Conservation (phyloP, 2,113 vertebrate genomes). For the Pimephales promelas region DNA sequence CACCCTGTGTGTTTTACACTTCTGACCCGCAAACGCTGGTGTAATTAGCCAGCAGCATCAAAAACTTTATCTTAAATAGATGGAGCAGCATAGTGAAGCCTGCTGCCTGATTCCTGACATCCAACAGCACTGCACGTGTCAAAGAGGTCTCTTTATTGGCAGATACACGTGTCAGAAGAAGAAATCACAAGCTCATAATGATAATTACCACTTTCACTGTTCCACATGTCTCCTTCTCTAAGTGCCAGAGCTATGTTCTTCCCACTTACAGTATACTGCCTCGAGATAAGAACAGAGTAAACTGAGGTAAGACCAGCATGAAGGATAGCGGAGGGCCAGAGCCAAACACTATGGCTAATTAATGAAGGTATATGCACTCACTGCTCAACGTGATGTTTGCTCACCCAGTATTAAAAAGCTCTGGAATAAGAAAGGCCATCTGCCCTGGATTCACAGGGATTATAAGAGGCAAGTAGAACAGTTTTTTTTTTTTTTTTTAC, state of each 20-base stretch:
- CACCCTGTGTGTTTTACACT: background rate
- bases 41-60: constrained; percentile 17
- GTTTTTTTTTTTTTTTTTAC: background rate
- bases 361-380: background rate
- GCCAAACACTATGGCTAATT: constrained; percentile 9
- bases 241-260: constrained; percentile 22
- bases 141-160: background rate
- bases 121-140: background rate
- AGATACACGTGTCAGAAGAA: background rate
- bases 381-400: constrained; percentile 7
- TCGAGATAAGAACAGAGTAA: background rate
- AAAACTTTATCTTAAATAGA: background rate
- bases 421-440: background rate
- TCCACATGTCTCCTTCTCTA: background rate
- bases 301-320: background rate
- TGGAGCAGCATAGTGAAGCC: background rate
- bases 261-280: background rate
- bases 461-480: constrained; percentile 27
- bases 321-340: background rate
- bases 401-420: constrained; percentile 31
- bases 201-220: constrained; percentile 4
- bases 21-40: background rate
- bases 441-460: background rate
- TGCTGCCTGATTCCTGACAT: background rate
- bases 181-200: constrained; percentile 14